Evolutionary conservation across 1,140 invertebrate species (phyloP).

Genomic region (Aphidius ervi): DNA sequence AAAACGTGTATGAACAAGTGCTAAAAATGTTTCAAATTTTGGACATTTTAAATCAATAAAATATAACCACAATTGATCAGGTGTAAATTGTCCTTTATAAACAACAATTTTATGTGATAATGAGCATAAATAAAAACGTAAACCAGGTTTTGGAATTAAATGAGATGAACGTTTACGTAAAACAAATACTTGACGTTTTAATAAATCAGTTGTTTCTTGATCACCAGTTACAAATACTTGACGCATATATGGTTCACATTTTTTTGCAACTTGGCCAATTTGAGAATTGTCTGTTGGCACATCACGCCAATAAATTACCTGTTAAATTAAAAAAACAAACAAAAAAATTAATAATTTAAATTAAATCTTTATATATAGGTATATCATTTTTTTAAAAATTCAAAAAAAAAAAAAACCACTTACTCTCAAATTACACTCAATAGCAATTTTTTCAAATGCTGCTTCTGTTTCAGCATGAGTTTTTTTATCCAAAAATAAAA

Average conservation of each 20-base stretch:
- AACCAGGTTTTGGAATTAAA: constrained; percentile 72
- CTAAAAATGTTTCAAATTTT: constrained; percentile 89
- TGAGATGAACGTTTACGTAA: constrained; percentile 91
- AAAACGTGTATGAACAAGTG: constrained; percentile 94
- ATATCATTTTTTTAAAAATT: background rate
- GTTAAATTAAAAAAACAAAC: constrained; percentile 19
- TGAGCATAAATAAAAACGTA: constrained; percentile 95
- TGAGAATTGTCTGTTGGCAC: constrained; percentile 80
- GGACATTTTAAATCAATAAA: constrained; percentile 69
- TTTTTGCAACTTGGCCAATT: constrained; percentile 87
- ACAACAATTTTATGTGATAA: constrained; percentile 86
- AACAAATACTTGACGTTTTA: constrained; percentile 69
- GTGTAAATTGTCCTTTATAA: constrained; percentile 97
- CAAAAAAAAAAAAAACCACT: background rate
- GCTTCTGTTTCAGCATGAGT: constrained; percentile 77
- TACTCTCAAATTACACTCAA: constrained; percentile 72
- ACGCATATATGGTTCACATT: constrained; percentile 91
- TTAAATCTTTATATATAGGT: background rate
- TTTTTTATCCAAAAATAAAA: constrained; percentile 85
- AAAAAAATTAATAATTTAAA: background rate
- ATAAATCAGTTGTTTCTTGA: constrained; percentile 56
- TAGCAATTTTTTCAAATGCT: constrained; percentile 76
- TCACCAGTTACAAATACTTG: constrained; percentile 85
- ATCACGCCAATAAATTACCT: constrained; percentile 87
- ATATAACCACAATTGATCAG: constrained; percentile 88